Evolutionary conservation across 2,888 invertebrate genomes (phyloP), one percentile per base, ranked within the genome.

Genomic region (Cheilosia vernalis): DNA sequence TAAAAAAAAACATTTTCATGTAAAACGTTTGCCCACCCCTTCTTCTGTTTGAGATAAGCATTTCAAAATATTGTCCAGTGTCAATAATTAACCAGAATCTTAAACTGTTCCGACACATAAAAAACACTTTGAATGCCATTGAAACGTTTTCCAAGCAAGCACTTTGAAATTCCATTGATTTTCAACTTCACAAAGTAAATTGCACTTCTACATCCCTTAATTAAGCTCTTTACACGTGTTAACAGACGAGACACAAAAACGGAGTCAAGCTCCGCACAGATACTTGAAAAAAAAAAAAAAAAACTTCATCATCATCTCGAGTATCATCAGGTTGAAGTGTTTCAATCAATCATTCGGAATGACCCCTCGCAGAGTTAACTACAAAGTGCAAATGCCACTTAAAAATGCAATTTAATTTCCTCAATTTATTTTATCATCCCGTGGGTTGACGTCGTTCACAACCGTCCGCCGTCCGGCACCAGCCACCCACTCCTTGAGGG

Each of bases 341-440:
- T 84, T 79, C 79, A 84, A 84, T 84, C 85, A 85, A 85, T 85
- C 81, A 81, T 77, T 76, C 67, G 70, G 61, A 85, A 85, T 80
- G 85, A 81, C 74, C 85, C 85, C 81, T 77, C 85, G 72, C 67
- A 21, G 64, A 74, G 76, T 81, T 81, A 81, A 85, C 72, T 85
- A 81, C 76, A 77, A 77, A 81, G 85, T 85, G 85, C 81, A 81
- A 85, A 81, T 72, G 85, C 85, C 76, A 85, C 85, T 85, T 85
- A 85, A 85, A 85, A 85, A 85, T 85, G 85, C 85, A 85, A 85
- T 85, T 85, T 85, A 85, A 85, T 85, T 85, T 85, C 85, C 85
- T 85, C 85, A 85, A 85, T 85, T 85, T 85, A 85, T 85, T 81
- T 85, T 85, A 85, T 72, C 85, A 81, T 85, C 63, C 66, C 67